These are phyloP conservation scores for Operophtera brumata DNA, from an alignment of 2,888 invertebrate species.

Conservation along the genomic window DNA sequence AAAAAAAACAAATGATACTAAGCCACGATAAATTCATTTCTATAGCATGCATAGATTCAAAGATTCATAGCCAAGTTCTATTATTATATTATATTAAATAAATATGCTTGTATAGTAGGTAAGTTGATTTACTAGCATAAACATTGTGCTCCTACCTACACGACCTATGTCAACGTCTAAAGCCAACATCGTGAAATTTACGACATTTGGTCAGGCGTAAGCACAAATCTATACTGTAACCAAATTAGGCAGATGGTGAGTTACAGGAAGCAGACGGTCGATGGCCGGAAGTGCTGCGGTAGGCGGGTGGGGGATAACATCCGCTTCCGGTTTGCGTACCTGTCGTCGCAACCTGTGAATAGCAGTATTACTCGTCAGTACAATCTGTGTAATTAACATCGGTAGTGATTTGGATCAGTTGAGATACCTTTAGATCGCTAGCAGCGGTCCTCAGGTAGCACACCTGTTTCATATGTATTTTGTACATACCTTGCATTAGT, in stretches of 20 bases:
- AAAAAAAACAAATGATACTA: too few relatives aligned
- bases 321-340: constrained; percentile 45
- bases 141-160: not conserved
- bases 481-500: too few relatives aligned
- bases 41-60: too few relatives aligned
- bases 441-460: too few relatives aligned
- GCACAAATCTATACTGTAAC: constrained; percentile 9
- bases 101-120: too few relatives aligned
- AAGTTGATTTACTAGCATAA: not conserved
- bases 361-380: constrained; percentile 12
- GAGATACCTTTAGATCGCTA: too few relatives aligned
- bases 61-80: too few relatives aligned
- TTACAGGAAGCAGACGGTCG: constrained; percentile 45
- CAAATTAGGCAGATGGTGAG: constrained; percentile 28
- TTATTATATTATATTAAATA: too few relatives aligned
- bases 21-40: too few relatives aligned
- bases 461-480: too few relatives aligned
- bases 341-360: constrained; percentile 27
- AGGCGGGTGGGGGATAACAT: constrained; percentile 46
- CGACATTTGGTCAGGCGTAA: constrained; percentile 4
- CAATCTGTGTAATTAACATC: too few relatives aligned
- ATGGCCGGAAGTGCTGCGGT: constrained; percentile 40
- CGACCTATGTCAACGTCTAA: constrained; percentile 7
- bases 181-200: not conserved
- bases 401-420: too few relatives aligned